These are phyloP conservation scores for Craniophora ligustri DNA, from an alignment of 2,888 invertebrate species.

Conservation along the genomic window DNA sequence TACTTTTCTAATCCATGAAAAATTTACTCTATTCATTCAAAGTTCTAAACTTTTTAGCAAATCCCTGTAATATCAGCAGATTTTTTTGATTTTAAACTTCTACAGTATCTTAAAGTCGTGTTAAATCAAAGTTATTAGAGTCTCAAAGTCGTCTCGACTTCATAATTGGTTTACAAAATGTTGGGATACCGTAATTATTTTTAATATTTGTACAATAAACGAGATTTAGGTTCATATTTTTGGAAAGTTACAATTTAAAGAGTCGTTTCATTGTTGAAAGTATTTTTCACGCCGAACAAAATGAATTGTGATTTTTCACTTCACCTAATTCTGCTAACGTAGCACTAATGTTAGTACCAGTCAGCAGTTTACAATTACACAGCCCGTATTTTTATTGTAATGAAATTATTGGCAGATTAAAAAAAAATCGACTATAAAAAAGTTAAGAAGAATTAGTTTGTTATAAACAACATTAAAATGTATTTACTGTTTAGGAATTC, in stretches of 20 bases:
- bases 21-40: neutral
- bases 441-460: too few relatives aligned
- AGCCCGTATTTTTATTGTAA: too few relatives aligned
- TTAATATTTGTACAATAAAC: neutral
- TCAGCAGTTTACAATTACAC: neutral
- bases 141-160: neutral
- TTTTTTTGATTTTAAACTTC: slow-evolving; percentile 17
- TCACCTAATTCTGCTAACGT: neutral
- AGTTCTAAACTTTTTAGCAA: slow-evolving; percentile 5
- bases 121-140: neutral
- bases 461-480: too few relatives aligned
- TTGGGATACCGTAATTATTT: neutral
- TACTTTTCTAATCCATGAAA: neutral
- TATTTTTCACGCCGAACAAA: neutral
- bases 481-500: too few relatives aligned
- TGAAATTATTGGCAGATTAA: too few relatives aligned
- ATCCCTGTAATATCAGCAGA: neutral
- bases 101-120: slow-evolving; percentile 3
- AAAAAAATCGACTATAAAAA: too few relatives aligned
- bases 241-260: neutral
- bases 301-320: neutral
- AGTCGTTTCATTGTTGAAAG: neutral
- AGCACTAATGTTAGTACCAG: neutral
- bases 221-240: neutral
- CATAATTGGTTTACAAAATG: slow-evolving; percentile 22